Base-by-base conservation (phyloP, 1,140 invertebrate species). In the Homarus americanus region DNA sequence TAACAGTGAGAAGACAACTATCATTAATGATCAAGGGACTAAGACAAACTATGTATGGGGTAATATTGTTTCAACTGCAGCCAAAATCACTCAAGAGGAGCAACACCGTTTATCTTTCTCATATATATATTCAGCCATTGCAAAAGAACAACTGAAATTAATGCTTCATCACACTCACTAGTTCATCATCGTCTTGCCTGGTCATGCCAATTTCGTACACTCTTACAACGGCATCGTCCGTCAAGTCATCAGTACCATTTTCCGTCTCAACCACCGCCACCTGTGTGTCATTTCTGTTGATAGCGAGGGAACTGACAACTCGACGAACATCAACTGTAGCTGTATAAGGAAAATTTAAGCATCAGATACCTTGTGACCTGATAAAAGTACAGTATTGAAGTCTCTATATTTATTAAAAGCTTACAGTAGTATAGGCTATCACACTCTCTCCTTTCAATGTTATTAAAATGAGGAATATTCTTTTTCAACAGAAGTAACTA, bases 211-310 rank as follows among this genome's bases (percentile, higher is more conserved):
- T 97, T 94, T 98, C 97, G 94, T 98, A 98, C 7, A 98, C 94
- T 93, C 97, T 96, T 69, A 98, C 96, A 85, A 96, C 96, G 12
- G 97, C 97, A 94, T 98, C 97, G 94, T 97, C 96, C 72, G 96
- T 84, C n/a, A 91, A 82, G 76, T 91, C 88, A 96, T 96, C 85
- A 96, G 96, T 93, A 96, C 96, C 92, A 96, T 95, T 38, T 96
- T 96, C 93, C 96, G 95, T 88, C 94, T 98, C 97, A 0, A 98
- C 97, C 1, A 98, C 94, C 0, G 97, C 96, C 82, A 98, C 96
- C 94, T 97, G 97, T 2, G 96, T 97, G 92, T 97, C 97, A 94
- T 95, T 96, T 87, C 95, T 95, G 91, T 97, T 97, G 82, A 97
- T 96, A 36, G 96, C 96, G 87, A 98, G 94, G 93, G 96, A 96